These are phyloP conservation scores for Medauroidea extradentata DNA, from an alignment of 1,140 invertebrate genomes.

Conservation along the genomic window DNA sequence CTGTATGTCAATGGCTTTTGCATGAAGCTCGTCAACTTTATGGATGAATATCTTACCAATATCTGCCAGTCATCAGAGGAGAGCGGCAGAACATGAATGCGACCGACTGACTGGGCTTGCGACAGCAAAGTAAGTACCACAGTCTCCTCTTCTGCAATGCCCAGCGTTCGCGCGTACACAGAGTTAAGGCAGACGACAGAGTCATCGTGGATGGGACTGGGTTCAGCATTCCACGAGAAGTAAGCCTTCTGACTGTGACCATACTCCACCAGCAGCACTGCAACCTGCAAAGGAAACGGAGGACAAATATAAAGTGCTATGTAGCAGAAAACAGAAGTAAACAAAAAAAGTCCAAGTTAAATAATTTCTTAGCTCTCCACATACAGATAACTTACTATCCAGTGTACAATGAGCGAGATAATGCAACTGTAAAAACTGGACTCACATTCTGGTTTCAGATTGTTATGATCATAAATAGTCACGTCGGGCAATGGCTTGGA, in stretches of 20 bases:
- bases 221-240: conserved; percentile 19
- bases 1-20: no score
- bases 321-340: background rate
- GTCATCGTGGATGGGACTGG: conserved; percentile 2
- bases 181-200: conserved; percentile 26
- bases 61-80: conserved; percentile 49
- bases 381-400: no score
- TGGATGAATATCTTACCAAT: conserved; percentile 33
- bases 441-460: no score
- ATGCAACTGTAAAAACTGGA: no score
- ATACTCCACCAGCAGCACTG: conserved; percentile 13
- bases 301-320: background rate
- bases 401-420: no score
- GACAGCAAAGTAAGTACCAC: conserved; percentile 18
- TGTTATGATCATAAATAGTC: no score
- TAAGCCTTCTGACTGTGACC: conserved; percentile 6
- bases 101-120: conserved; percentile 17
- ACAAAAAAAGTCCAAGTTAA: background rate
- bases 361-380: no score
- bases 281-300: conserved; percentile 12
- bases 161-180: conserved; percentile 25
- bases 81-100: conserved; percentile 31
- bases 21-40: no score
- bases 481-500: no score
- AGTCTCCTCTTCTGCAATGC: conserved; percentile 24